Evolutionary conservation across 2,797 vertebrate genomes (phyloP), one percentile per base, ranked within the genome.

Genomic region (Peromyscus aztecus): DNA sequence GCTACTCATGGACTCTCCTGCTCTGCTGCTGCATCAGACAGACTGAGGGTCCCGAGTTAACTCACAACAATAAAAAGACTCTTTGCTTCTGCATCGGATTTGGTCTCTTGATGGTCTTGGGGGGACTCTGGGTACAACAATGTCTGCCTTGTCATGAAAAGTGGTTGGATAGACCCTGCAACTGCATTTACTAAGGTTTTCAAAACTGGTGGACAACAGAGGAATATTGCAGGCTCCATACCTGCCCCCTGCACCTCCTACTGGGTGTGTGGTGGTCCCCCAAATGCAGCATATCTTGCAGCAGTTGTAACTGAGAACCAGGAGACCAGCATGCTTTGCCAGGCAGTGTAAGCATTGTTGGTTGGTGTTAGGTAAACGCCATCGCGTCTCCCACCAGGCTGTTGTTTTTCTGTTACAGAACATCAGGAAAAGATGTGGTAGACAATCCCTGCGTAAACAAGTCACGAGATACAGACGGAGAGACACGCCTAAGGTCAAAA

Each of bases 111-210:
- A 55, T 55, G 55, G 55, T 55, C 55, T 55, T 55, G 3, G 16
- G 14, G 55, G 55, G 55, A 55, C 55, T 55, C 55, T 55, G 55
- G 55, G 55, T 17, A 4, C 55, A 55, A 55, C 55, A 55, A 55
- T 17, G 3, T 55, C 55, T 55, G 55, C 55, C 34, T 83, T 96
- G 40, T 19, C 17, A 2, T 81, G 77, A 75, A 76, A 92, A 96
- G 23, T 77, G 37, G 37, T 49, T 75, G 27, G 61, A 19, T 6
- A 88, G 91, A 76, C 34, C 31, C 31, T 13, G 49, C 73, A 76
- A 46, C 76, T 71, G 27, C 19, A 37, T 40, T 94, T 85, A 27
- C 43, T 49, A 94, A 96, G 27, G 46, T 61, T 97, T 95, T 49
- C n/a, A 91, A 84, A 61, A 31, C 16, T 55, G 37, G 94, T 40